Evolutionary conservation across 2,113 vertebrate genomes (phyloP), one percentile per base, ranked within the genome.

Genomic region (Oreochromis niloticus): DNA sequence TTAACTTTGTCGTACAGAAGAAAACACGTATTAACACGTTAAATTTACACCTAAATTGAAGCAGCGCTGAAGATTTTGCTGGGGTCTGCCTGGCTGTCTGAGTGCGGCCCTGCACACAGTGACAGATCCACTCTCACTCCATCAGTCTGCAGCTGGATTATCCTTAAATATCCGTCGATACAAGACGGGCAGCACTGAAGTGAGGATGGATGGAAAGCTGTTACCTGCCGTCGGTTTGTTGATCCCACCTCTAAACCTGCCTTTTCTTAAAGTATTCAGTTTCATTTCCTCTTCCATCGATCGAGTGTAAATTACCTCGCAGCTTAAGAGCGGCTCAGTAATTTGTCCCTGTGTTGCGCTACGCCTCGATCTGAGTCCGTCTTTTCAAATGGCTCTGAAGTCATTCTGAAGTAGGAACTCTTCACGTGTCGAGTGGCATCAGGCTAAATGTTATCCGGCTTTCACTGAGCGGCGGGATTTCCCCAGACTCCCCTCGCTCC

Each of bases 391-490:
- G 4, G 36, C 27, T 12, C 22, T 66, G 54, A 61, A 80, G 59
- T 71, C 10, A 6, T 14, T 75, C 4, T 36, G 59, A 32, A 80
- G 56, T 6, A 3, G 48, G 4, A 30, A 1, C 73, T 50, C 56
- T 59, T 63, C 66, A 12, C 3, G 32, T 63, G 63, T 84, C 24
- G 48, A 93, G 89, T 75, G 88, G 57, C 90, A 13, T 87, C 84
- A 6, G 55, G 71, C 7, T 84, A 71, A 93, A 87, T 87, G 88
- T n/a, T 86, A 86, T 86, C 88, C 4, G 39, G 81, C 39, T 73
- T 30, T 27, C 54, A 27, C 7, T 30, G 22, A 4, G 46, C 6
- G 1, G 39, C 27, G 4, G 81, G 83, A 80, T 71, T 19, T 92
- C 87, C 85, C 89, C 83, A 61, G 91, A 54, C 80, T 10, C 66